Conservation (phyloP, 2,113 vertebrate species). For the Martes martes region DNA sequence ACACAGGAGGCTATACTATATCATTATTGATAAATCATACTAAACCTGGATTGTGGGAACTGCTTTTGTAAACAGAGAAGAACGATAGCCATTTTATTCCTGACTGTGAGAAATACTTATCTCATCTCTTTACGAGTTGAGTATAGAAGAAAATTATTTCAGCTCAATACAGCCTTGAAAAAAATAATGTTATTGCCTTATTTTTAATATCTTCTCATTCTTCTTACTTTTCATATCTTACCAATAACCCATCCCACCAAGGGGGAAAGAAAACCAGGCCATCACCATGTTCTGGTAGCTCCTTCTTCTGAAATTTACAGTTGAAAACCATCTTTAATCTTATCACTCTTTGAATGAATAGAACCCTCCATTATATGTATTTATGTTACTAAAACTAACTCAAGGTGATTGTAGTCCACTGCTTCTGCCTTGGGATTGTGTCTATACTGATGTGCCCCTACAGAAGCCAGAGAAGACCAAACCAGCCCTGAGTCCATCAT, state of each 20-base stretch:
- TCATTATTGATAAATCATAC: not conserved
- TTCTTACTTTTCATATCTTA: not conserved
- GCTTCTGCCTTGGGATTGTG: not conserved
- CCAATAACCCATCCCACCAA: not conserved
- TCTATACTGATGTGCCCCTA: not conserved
- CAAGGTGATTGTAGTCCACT: not conserved
- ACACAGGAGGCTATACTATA: not conserved
- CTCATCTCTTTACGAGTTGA: constrained; percentile 11
- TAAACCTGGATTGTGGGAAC: not conserved
- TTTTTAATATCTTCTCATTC: not conserved
- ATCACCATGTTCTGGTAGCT: not conserved
- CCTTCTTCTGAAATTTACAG: not conserved
- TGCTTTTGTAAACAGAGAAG: constrained; percentile 12
- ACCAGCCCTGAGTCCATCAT: not conserved
- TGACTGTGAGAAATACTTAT: constrained; percentile 2
- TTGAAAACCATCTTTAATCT: not conserved
- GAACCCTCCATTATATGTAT: not conserved
- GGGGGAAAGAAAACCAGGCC: not conserved
- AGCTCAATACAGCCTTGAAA: constrained; percentile 32
- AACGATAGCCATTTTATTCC: not conserved
- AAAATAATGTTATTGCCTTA: not conserved
- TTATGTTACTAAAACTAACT: not conserved
- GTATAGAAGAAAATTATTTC: constrained; percentile 16
- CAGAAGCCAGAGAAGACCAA: not conserved
- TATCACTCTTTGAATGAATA: not conserved